A percentile compares a stretch with the other conserved stretches of the same genome.
Evolutionary conservation across 2,113 vertebrate genomes (phyloP).

Genomic region (Tringa solitaria): DNA sequence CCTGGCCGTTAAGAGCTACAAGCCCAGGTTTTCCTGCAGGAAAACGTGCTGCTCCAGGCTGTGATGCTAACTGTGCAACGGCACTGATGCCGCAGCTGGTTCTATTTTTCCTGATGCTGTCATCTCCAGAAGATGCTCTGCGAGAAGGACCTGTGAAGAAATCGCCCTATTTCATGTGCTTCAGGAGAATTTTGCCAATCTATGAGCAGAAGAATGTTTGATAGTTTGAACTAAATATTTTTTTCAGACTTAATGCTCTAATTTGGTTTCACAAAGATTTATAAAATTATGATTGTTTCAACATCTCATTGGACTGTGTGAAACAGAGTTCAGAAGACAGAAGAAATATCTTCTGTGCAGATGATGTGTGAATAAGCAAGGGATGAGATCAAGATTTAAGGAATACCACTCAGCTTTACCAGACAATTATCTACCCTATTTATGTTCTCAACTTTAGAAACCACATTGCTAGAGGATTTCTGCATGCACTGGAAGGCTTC

Average conservation of each 20-base stretch:
- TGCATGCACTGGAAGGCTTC: background rate
- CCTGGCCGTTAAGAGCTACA: background rate
- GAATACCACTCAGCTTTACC: conserved; percentile 52
- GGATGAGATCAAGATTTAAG: conserved; percentile 36
- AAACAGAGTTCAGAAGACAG: conserved; percentile 49
- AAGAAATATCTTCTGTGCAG: conserved; percentile 54
- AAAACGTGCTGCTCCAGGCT: background rate
- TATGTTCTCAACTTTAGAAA: conserved; percentile 10
- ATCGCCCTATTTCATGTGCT: background rate
- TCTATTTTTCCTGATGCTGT: background rate
- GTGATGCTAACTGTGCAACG: rapidly evolving
- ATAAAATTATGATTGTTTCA: conserved; percentile 27
- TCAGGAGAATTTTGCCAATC: background rate
- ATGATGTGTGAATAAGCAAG: conserved; percentile 56
- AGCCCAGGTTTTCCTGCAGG: background rate
- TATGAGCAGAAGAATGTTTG: background rate
- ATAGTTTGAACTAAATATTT: background rate
- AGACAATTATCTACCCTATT: conserved; percentile 29
- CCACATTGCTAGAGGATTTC: background rate
- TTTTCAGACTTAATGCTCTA: background rate
- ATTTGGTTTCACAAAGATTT: background rate
- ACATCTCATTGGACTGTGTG: conserved; percentile 28
- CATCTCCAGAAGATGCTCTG: background rate
- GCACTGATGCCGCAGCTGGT: background rate
- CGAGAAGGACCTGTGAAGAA: background rate